Conservation (phyloP, 2,113 vertebrate genomes). For the Desmodus rotundus region DNA sequence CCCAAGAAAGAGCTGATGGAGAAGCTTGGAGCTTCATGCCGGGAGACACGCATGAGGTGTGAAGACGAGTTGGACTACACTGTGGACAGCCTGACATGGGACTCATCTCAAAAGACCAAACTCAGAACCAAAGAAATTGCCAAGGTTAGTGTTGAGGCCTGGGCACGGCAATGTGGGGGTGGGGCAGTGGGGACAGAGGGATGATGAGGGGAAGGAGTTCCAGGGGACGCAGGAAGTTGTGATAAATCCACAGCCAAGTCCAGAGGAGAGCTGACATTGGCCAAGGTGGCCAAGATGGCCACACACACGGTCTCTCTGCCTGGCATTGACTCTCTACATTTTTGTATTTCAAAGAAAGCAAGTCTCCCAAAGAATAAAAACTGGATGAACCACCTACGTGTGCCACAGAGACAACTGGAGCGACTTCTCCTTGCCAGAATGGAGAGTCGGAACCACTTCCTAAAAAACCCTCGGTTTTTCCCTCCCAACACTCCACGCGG, state of each 20-base stretch:
- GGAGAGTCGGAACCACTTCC: slow-evolving; percentile 80
- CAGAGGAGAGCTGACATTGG: neutral
- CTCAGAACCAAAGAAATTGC: neutral
- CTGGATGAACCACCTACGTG: slow-evolving; percentile 70
- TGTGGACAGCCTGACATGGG: slow-evolving; percentile 51
- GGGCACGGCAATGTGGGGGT: fast-evolving
- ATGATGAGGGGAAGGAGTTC: neutral
- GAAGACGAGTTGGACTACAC: neutral
- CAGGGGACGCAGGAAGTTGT: neutral
- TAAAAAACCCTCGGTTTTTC: slow-evolving; percentile 91
- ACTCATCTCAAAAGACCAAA: slow-evolving; percentile 35
- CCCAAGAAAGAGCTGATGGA: slow-evolving; percentile 49
- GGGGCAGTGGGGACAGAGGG: fast-evolving
- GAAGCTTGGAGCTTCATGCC: slow-evolving; percentile 19
- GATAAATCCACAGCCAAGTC: neutral
- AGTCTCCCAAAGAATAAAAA: slow-evolving; percentile 48
- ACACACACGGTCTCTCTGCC: fast-evolving
- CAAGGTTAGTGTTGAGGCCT: neutral
- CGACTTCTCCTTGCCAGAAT: slow-evolving; percentile 74
- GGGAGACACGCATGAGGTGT: neutral
- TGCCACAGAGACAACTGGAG: slow-evolving; percentile 68
- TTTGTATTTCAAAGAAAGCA: slow-evolving; percentile 73
- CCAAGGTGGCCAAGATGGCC: neutral
- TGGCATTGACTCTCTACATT: neutral
- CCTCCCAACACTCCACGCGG: slow-evolving; percentile 80